Base-by-base conservation (phyloP, 2,113 vertebrate genomes). In the Illadopsis cleaveri region DNA sequence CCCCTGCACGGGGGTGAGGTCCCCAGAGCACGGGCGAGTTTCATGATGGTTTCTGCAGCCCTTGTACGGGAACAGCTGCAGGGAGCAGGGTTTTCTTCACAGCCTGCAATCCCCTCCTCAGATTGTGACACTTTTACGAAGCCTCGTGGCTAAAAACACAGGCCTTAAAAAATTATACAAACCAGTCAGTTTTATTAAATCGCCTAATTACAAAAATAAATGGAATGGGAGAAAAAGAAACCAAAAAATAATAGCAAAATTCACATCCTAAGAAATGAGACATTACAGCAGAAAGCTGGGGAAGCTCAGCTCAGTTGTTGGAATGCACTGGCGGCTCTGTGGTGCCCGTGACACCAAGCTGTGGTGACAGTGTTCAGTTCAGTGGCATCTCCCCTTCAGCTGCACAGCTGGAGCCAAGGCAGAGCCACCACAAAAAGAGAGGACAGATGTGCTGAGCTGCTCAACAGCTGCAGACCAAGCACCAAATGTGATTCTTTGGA, bases 121-220 rank as follows among this genome's bases (percentile, higher is more conserved):
- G 6, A 4, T 7, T 35, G 38, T 7, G 38, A 35, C n/a, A 9
- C 14, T 53, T 19, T 16, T 24, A 53, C 51, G 31, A 9, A 54
- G 21, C 50, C 33, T 18, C 1, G 27, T 7, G 47, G 77, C 84
- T 58, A 62, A 80, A 93, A 90, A 82, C 50, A 92, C 38, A 96
- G 60, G 8, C 61, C 10, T 54, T 8, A 25, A 38, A 33, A 33
- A 68, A 42, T 51, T 9, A 58, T 33, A 78, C 15, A 24, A 91
- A 92, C 28, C 44, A 64, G 68, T 24, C 70, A 61, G 38, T 68
- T 97, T 97, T 97, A 97, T 97, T 97, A 76, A 93, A 71, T 33
- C 71, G 45, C 30, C 68, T 66, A 30, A 4, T 87, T 87, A 97
- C 95, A 95, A 91, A 95, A 82, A 84, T 23, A 54, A 77, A 84